Percentiles rank a stretch among this genome's conserved stretches.
These are phyloP conservation scores for Maniola hyperantus DNA, from an alignment of 2,888 invertebrate genomes.

Conservation along the genomic window DNA sequence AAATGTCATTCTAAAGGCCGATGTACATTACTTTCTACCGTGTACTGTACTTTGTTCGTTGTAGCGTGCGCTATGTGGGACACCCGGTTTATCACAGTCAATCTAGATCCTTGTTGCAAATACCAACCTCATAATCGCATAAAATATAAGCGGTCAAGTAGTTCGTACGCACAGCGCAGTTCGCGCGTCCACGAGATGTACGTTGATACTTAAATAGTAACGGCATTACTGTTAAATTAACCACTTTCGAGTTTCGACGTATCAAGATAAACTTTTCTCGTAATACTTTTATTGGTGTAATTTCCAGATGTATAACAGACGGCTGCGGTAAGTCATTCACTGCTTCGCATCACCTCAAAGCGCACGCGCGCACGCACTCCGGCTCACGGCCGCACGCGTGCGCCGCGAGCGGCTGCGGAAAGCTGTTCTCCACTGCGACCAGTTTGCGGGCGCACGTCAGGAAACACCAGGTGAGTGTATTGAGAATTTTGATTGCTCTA, in stretches of 20 bases:
- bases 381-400: constrained; percentile 92
- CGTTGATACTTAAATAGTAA: no score
- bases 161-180: no score
- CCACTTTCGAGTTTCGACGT: not conserved
- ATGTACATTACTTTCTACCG: no score
- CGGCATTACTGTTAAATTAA: no score
- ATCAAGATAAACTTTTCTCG: not conserved
- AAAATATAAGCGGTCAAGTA: no score
- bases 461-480: constrained; percentile 83
- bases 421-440: constrained; percentile 92
- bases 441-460: constrained; percentile 90
- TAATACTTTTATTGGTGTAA: not conserved
- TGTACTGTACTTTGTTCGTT: no score
- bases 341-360: constrained; percentile 96
- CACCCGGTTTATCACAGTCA: no score
- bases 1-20: no score
- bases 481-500: not conserved
- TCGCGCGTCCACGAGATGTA: no score
- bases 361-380: constrained; percentile 92
- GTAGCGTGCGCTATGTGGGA: no score
- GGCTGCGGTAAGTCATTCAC: constrained; percentile 97
- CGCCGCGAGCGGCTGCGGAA: constrained; percentile 85
- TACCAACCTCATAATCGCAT: no score
- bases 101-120: no score
- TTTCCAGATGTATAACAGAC: constrained; percentile 87